Evolutionary conservation across 2,113 vertebrate species (phyloP).

Genomic region (Burhinus bistriatus): DNA sequence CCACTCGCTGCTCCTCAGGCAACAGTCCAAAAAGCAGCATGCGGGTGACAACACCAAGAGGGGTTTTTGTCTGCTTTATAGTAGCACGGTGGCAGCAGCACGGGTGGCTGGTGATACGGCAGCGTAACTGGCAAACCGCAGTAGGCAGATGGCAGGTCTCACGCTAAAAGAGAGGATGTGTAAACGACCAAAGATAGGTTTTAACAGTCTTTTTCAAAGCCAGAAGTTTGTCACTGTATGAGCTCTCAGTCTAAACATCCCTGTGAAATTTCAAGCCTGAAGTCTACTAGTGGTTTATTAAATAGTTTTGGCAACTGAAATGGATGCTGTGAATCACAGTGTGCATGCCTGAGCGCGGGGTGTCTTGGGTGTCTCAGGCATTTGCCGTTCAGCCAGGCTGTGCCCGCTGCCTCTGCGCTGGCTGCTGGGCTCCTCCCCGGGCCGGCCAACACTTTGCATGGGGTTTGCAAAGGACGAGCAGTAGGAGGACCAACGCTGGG

Average conservation of each 20-base stretch:
- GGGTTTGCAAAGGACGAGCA: rapidly evolving
- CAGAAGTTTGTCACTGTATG: conserved; percentile 39
- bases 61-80: not conserved
- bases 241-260: conserved; percentile 36
- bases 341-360: not conserved
- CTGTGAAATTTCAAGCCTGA: not conserved
- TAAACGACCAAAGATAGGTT: conserved; percentile 45
- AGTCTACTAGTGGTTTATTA: conserved; percentile 17
- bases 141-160: conserved; percentile 57
- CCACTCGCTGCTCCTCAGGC: not conserved
- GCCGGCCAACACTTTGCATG: not conserved
- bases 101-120: not conserved
- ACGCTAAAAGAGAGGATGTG: not conserved
- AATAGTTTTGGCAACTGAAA: not conserved
- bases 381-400: not conserved
- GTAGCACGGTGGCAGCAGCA: not conserved
- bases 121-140: not conserved
- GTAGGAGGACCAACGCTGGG: not conserved
- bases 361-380: not conserved
- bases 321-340: not conserved
- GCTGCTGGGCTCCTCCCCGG: not conserved
- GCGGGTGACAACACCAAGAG: not conserved
- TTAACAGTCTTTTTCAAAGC: conserved; percentile 19
- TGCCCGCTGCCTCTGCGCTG: not conserved
- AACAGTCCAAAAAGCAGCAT: rapidly evolving